Base-by-base conservation (phyloP, 1,140 invertebrate species). In the Chionoecetes opilio region DNA sequence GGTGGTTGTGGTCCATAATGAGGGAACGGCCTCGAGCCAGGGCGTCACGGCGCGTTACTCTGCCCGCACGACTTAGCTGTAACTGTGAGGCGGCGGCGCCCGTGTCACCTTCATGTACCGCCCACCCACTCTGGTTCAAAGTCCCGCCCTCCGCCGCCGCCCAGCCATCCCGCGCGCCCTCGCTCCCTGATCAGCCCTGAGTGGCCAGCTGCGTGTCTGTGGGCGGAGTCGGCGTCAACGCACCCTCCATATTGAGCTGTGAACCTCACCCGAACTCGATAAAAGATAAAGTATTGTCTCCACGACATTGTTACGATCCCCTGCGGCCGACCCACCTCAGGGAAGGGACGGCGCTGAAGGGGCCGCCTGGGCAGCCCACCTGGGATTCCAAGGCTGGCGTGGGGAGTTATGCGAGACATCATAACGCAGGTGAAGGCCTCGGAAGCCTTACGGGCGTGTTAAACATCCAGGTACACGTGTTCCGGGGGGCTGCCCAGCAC, bases 201-300 rank as follows among this genome's bases (percentile, higher is more conserved):
- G n/a, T 95, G 90, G 94, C 46, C 37, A n/a, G 34, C 75, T 26
- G 21, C 11, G 5, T 35, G 31, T 82, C 31, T 31, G 29, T 34
- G 84, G 82, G 89, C 29, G 89, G 91, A 37, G 82, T 14, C 37
- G 90, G 63, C 17, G 90, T 17, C 46, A 34, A 37, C 32, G 31
- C 82, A 53, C 82, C 94, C 94, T 95, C 94, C 90, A 92, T 95
- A 88, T 92, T 92, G 94, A 92, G 94, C 31, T 38, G 93, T 86
- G 89, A 89, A 91, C 89, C 75, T 94, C 75, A 85, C 89, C 37
- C 34, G 63, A 85, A 53, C 93, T 53, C 93, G 53, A 91, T 94
- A 94, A 94, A 84, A 82, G 82, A 91, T 75, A 94, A 94, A 46
- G 31, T 91, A 31, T 46, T 91, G 34, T 91, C 35, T 91, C 26